Percentiles rank a stretch among this genome's conserved stretches.
phyloP scores from a whole-genome alignment of 2,113 vertebrate species.

The Atlantisia rogersi region DNA sequence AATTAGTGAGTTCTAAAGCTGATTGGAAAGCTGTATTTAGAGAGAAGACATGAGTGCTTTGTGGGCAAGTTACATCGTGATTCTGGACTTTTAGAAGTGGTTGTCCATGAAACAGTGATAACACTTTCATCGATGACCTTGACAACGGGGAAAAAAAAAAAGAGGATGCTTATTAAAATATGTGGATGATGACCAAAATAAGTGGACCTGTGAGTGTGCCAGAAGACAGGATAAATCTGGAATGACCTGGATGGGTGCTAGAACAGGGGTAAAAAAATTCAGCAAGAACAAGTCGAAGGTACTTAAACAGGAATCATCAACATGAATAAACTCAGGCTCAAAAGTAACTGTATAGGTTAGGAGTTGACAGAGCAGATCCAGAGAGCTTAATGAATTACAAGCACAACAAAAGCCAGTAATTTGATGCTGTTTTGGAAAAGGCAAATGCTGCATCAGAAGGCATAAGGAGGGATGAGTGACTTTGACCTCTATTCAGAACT shows the following conservation, averaged over 20 bases:
- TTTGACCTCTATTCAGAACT: background rate
- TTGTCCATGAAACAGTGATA: background rate
- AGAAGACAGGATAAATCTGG: background rate
- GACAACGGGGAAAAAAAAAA: background rate
- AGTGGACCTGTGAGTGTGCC: background rate
- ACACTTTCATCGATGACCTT: background rate
- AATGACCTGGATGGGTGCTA: background rate
- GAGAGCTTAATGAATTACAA: background rate
- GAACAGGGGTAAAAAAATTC: background rate
- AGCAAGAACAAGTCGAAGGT: background rate
- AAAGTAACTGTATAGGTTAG: background rate
- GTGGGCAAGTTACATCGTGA: rapidly evolving
- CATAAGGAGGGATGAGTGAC: background rate
- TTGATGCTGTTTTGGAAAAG: background rate
- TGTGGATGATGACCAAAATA: background rate
- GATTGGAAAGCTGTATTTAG: background rate
- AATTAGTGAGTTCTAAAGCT: background rate
- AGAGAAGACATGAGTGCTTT: background rate
- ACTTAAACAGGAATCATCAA: background rate
- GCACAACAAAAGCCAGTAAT: background rate
- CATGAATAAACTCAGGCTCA: background rate
- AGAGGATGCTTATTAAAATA: background rate
- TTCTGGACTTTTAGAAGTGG: background rate
- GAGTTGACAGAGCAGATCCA: background rate
- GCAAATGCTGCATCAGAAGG: background rate